Evolutionary conservation across 2,888 invertebrate species (phyloP).

Genomic region (Eupithecia vulgata): DNA sequence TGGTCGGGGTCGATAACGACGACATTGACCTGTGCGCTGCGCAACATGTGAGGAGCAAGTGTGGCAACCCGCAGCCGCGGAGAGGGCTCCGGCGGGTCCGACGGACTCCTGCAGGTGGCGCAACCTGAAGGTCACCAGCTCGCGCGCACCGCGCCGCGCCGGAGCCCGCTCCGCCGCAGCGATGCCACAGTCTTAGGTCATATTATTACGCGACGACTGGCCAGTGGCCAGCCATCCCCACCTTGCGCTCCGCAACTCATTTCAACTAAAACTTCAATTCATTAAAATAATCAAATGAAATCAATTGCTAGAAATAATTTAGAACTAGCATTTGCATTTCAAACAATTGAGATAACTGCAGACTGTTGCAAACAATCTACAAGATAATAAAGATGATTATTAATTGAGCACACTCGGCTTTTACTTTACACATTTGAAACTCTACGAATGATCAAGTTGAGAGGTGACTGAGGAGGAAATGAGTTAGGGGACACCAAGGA

Average conservation of each 20-base stretch:
- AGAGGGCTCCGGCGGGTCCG: not conserved
- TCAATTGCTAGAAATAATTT: no score
- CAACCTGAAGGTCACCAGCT: not conserved
- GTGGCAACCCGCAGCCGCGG: not conserved
- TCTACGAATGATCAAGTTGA: not conserved
- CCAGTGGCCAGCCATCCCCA: no score
- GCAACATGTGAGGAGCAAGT: constrained; percentile 1
- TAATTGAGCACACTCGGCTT: not conserved
- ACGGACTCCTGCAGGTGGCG: not conserved
- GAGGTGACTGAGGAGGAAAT: not conserved
- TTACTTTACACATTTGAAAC: not conserved
- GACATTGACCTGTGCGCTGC: constrained; percentile 8
- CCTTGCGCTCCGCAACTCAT: not conserved
- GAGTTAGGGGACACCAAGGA: not conserved
- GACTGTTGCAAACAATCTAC: no score
- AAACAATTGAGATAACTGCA: no score
- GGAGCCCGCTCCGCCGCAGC: not conserved
- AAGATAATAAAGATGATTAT: no score
- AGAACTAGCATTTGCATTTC: no score
- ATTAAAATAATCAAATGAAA: not conserved
- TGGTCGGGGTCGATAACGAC: not conserved
- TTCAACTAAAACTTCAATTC: not conserved
- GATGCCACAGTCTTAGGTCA: not conserved
- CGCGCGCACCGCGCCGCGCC: not conserved
- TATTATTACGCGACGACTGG: not conserved